Evolutionary conservation across 2,797 vertebrate species (phyloP).

Genomic region (Schizopygopsis pylzovi): DNA sequence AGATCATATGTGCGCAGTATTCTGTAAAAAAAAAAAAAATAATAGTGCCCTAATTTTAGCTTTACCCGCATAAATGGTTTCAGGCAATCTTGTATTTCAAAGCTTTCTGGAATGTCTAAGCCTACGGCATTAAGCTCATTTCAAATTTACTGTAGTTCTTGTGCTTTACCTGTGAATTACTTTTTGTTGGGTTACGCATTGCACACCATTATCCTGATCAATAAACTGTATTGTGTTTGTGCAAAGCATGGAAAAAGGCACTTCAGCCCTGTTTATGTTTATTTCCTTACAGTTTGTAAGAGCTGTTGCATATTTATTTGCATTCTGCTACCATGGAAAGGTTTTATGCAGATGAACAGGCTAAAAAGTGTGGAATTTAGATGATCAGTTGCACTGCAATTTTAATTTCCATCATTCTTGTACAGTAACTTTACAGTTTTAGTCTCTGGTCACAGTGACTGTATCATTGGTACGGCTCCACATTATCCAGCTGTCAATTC

Average conservation of each 20-base stretch:
- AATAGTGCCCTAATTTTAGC: conserved; percentile 29
- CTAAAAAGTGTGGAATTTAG: background rate
- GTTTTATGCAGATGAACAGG: conserved; percentile 9
- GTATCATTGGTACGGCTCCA: conserved; percentile 8
- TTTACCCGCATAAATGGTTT: conserved; percentile 15
- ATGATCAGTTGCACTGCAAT: background rate
- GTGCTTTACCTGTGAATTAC: background rate
- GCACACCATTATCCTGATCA: background rate
- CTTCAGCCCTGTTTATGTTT: background rate
- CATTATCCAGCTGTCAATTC: conserved; percentile 42
- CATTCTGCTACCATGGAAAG: background rate
- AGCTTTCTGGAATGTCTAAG: background rate
- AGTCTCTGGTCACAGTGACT: background rate
- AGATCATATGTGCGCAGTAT: background rate
- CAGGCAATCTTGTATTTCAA: conserved; percentile 10
- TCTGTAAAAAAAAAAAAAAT: background rate
- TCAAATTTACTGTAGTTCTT: conserved; percentile 2
- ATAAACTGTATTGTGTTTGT: background rate
- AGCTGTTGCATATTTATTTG: conserved; percentile 24
- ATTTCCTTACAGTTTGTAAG: background rate
- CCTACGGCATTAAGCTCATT: background rate
- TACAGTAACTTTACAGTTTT: background rate
- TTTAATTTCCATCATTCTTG: background rate
- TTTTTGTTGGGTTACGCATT: background rate
- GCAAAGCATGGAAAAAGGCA: background rate